Percentiles rank a stretch among this genome's conserved stretches.
Conservation (phyloP, 2,113 vertebrate species). For the Ploceus nigricollis region DNA sequence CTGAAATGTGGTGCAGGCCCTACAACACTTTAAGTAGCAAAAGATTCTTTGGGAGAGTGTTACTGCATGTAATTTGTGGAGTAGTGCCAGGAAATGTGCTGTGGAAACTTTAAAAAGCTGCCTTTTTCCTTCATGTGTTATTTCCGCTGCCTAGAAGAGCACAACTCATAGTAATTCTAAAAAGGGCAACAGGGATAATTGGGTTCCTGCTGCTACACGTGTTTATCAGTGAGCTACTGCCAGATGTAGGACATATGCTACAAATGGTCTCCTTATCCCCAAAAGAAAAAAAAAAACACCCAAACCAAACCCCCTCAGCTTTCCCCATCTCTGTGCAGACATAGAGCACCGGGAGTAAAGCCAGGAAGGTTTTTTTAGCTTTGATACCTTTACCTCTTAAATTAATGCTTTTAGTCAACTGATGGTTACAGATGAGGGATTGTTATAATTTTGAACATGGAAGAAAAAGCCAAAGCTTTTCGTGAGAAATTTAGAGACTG, state of each 20-base stretch:
- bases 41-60: background rate
- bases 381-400: background rate
- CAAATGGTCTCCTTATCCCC: conserved; percentile 18
- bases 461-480: background rate
- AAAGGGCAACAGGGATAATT: conserved; percentile 48
- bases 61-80: background rate
- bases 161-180: conserved; percentile 12
- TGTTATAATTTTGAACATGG: background rate
- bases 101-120: background rate
- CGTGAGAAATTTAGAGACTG: background rate
- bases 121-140: conserved; percentile 16
- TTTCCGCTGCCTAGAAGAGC: conserved; percentile 28
- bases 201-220: conserved; percentile 34
- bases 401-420: background rate
- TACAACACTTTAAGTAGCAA: background rate
- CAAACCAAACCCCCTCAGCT: background rate
- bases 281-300: background rate
- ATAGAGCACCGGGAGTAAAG: background rate
- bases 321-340: background rate
- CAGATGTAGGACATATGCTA: conserved; percentile 55
- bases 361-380: background rate
- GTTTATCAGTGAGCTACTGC: conserved; percentile 41
- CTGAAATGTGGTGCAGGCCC: background rate
- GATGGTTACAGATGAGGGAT: background rate
- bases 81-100: background rate